Evolutionary conservation across 2,113 vertebrate genomes (phyloP), one percentile per base, ranked within the genome.

Genomic region (Rhinoderma darwinii): DNA sequence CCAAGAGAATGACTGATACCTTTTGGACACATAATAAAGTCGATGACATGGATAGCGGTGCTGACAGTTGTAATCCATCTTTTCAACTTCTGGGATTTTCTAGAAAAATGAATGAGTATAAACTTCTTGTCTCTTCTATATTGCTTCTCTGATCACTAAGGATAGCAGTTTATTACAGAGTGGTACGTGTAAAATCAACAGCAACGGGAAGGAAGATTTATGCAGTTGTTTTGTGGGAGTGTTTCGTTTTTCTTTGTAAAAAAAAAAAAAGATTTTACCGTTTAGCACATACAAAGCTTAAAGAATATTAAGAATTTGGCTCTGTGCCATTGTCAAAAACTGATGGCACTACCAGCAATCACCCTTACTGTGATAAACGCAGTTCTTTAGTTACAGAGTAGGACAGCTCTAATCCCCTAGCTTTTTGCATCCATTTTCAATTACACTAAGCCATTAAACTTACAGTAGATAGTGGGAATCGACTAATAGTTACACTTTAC

Each of bases 61-160:
- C 68, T 73, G 89, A 88, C 89, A 91, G 89, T 41, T 73, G 70
- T 82, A 88, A 91, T 89, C 74, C 88, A 88, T 88, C 88, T 86
- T 89, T 90, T 89, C 88, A 84, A 72, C 63, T 89, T 32, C 82
- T 75, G 83, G 11, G 82, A 61, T 54, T 91, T 92, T 90, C 83
- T 88, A 74, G 25, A 39, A 75, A 87, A 88, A 91, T 91, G 86
- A 90, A 89, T 89, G 87, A 83, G 86, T 79, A 77, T 78, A 83
- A 72, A 77, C 78, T 86, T 88, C 41, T 86, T 90, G 88, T 86
- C 79, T 87, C 82, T 43, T 14, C 88, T 47, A 0, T 86, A 86
- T 72, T 86, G 82, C 20, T 81, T 15, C 27, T 22, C 20, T 84
- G 78, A 87, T 87, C 85, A 63, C 85, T 74, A 56, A 82, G 78